Conservation (phyloP, 2,797 vertebrate genomes). For the Rhynchonycteris naso region DNA sequence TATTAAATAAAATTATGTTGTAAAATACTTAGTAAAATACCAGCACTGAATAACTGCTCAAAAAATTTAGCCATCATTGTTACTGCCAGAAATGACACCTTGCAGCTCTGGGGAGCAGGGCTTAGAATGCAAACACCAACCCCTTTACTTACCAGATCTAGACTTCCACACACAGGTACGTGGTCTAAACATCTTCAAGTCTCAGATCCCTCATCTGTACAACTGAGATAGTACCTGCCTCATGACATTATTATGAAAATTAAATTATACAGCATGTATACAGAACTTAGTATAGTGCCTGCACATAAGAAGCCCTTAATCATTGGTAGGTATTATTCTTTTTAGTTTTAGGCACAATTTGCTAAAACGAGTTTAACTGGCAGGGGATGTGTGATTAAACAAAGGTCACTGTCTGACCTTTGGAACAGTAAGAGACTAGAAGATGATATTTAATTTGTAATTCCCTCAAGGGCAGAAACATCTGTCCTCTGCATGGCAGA, state of each 20-base stretch:
- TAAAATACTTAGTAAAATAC: background rate
- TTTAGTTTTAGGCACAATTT: slow-evolving; percentile 15
- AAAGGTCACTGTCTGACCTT: slow-evolving; percentile 40
- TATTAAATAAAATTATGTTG: background rate
- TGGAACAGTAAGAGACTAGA: slow-evolving; percentile 19
- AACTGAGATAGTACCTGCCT: background rate
- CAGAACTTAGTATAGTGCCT: background rate
- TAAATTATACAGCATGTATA: background rate
- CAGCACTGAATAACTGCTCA: background rate
- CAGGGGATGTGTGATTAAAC: background rate
- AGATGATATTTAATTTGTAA: slow-evolving; percentile 16
- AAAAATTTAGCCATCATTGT: background rate
- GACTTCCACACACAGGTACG: background rate
- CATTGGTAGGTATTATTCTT: background rate
- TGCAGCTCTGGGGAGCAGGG: background rate
- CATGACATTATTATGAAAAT: background rate
- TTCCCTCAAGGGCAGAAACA: background rate
- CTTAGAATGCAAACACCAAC: background rate
- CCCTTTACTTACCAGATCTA: background rate
- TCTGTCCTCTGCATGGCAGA: background rate
- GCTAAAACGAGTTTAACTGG: background rate
- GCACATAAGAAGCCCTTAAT: background rate
- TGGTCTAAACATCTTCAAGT: background rate
- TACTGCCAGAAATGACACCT: background rate
- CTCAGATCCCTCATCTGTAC: background rate